Base-by-base conservation (phyloP, 2,888 invertebrate genomes). In the Hetaerina titia region DNA sequence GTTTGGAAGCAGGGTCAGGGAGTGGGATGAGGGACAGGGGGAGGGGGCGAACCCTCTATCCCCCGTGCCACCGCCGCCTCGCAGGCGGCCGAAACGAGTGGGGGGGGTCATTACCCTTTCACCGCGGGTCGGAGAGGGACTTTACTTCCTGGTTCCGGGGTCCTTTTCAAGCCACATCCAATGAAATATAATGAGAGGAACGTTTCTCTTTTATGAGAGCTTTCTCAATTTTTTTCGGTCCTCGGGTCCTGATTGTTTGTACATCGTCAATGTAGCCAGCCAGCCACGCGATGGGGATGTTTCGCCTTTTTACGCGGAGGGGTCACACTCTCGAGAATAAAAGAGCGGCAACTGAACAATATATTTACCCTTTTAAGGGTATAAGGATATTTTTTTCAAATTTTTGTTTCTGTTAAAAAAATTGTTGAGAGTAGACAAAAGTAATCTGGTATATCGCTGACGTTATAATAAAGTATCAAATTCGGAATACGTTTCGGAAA, bases 91-190 rank as follows among this genome's bases (percentile, higher is more conserved):
- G 15, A 25, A 81, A 31, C 25, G 25, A 25, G 81, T 15, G 25
- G n/a, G n/a, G n/a, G 31, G 81, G 81, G 81, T 81, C 81, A 81
- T 81, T 81, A 81, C 81, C 81, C 81, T 81, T 81, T 81, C 81
- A 81, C 81, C 81, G 31, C 31, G 81, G 81, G 81, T 31, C 31
- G 31, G 81, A 22, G 13, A 31, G 22, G 31, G 81, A 81, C 81
- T 45, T 45, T 45, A 45, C 45, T 81, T 81, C 81, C 81, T 31
- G 25, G 81, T 81, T 81, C 81, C 81, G 81, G 31, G 81, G 81
- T 25, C 22, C 25, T 13, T 17, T 22, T 15, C 31, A 81, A 81
- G 31, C 81, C 45, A 81, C 13, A 15, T 9, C 81, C 81, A 81
- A 81, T 81, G 81, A 81, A 81, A 81, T 81, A 31, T 81, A 81